Evolutionary conservation across 2,888 invertebrate species (phyloP).

Genomic region (Synergus japonicus): DNA sequence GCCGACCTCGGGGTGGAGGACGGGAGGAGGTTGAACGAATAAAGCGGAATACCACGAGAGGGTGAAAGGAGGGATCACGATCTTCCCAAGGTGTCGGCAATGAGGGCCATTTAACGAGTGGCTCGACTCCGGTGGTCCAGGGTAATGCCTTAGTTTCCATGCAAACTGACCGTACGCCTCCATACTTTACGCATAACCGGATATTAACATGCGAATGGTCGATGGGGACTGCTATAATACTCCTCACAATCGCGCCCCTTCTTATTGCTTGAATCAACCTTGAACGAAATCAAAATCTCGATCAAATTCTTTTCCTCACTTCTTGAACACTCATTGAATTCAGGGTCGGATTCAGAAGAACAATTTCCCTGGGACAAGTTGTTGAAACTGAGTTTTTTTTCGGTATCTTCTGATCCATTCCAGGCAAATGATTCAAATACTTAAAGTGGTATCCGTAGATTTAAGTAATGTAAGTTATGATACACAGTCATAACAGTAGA

Average conservation of each 20-base stretch:
- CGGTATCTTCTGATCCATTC: too few relatives aligned
- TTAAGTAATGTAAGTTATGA: too few relatives aligned
- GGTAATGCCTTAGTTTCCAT: conserved; percentile 76
- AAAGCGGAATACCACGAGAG: conserved; percentile 57
- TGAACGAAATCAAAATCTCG: conserved; percentile 65
- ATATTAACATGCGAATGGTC: conserved; percentile 76
- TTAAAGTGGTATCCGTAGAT: too few relatives aligned
- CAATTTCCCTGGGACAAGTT: too few relatives aligned
- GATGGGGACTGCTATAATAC: conserved; percentile 61
- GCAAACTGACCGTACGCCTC: conserved; percentile 75
- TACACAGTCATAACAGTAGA: too few relatives aligned
- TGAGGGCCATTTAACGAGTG: conserved; percentile 73
- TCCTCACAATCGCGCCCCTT: conserved; percentile 56
- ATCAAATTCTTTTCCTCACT: conserved; percentile 49
- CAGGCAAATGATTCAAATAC: too few relatives aligned
- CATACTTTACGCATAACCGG: conserved; percentile 76
- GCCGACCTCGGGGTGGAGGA: conserved; percentile 56
- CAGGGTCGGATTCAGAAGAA: too few relatives aligned
- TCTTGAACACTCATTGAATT: not conserved
- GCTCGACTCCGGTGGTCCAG: conserved; percentile 74
- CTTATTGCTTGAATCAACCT: conserved; percentile 46
- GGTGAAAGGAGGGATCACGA: conserved; percentile 59
- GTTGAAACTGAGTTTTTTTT: too few relatives aligned
- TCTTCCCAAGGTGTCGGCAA: conserved; percentile 70
- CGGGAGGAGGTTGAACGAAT: conserved; percentile 53